Evolutionary conservation across 2,797 vertebrate species (phyloP), one percentile per base, ranked within the genome.

Genomic region (Pantherophis alleghaniensis): DNA sequence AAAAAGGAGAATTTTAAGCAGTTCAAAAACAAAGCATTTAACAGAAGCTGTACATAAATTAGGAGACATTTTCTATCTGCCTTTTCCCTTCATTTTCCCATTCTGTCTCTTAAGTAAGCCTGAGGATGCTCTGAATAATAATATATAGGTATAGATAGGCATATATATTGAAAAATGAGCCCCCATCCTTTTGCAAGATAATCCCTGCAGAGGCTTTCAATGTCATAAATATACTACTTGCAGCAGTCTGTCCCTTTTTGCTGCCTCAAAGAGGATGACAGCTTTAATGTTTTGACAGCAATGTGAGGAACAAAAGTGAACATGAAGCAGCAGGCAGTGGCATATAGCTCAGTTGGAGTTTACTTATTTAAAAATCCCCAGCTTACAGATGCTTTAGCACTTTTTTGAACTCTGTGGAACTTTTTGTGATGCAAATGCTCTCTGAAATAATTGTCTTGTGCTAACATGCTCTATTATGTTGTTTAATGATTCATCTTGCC

Each of bases 381-480:
- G 37, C 26, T 92, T 86, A 91, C 91, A 92, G 91, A 79, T 74
- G 90, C 94, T 91, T 96, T 94, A 94, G 93, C 88, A 95, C 92
- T 96, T 96, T 47, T 94, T 56, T 95, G 93, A 96, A 94, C 86
- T 94, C 95, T 47, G 16, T n/a, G 92, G 89, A 93, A 96, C 93
- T 91, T 61, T 89, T 90, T 42, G 93, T 92, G 22, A 90, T 92
- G 94, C 18, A 94, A 89, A 69, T 95, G 79, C 93, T 95, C 91
- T 88, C 87, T 26, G 91, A 95, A 95, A 92, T 93, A 96, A 93
- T 95, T 97, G 94, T 96, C 94, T 69, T 91, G 95, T 96, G 94
- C 95, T 96, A 95, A 94, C 94, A 97, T 57, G 66, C 94, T 95
- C 95, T 93, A 92, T 96, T 95, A 32, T 55, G 90, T 47, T 91